Evolutionary conservation across 2,113 vertebrate genomes (phyloP).

Genomic region (Corythoichthys intestinalis): DNA sequence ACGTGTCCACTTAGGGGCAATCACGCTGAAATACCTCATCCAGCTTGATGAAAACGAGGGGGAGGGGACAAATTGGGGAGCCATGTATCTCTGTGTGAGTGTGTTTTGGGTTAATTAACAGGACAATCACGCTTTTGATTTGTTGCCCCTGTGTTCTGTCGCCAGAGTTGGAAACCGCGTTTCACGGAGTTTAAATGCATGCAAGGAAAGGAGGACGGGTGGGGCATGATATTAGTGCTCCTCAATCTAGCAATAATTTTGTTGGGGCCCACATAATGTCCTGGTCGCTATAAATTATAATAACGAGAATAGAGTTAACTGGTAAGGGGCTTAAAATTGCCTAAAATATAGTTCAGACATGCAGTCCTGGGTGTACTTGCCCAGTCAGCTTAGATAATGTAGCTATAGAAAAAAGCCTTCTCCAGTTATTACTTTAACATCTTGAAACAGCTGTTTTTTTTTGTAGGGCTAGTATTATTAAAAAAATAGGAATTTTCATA

Average conservation of each 20-base stretch:
- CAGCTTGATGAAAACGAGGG: slow-evolving; percentile 35
- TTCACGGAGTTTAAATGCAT: slow-evolving; percentile 22
- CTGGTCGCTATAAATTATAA: slow-evolving; percentile 52
- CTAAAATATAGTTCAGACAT: slow-evolving; percentile 55
- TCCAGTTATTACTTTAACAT: no score
- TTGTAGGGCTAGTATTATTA: no score
- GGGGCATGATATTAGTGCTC: slow-evolving; percentile 30
- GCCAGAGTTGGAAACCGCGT: background rate
- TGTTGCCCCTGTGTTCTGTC: slow-evolving; percentile 12
- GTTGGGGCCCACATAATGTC: slow-evolving; percentile 48
- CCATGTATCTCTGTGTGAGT: slow-evolving; percentile 22
- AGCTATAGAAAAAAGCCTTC: no score
- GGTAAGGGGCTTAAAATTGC: slow-evolving; percentile 54
- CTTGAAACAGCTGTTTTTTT: no score
- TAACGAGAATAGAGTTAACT: slow-evolving; percentile 48
- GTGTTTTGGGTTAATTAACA: slow-evolving; percentile 41
- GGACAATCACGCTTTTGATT: slow-evolving; percentile 20
- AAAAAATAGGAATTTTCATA: no score
- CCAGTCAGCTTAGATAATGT: no score
- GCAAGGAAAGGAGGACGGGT: background rate
- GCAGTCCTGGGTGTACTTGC: slow-evolving; percentile 26
- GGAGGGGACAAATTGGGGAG: slow-evolving; percentile 24
- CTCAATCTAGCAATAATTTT: slow-evolving; percentile 55
- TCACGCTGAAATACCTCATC: slow-evolving; percentile 75
- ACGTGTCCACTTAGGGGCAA: slow-evolving; percentile 82